These are phyloP conservation scores for Austrolebias charrua DNA, from an alignment of 2,797 vertebrate species.

Conservation along the genomic window DNA sequence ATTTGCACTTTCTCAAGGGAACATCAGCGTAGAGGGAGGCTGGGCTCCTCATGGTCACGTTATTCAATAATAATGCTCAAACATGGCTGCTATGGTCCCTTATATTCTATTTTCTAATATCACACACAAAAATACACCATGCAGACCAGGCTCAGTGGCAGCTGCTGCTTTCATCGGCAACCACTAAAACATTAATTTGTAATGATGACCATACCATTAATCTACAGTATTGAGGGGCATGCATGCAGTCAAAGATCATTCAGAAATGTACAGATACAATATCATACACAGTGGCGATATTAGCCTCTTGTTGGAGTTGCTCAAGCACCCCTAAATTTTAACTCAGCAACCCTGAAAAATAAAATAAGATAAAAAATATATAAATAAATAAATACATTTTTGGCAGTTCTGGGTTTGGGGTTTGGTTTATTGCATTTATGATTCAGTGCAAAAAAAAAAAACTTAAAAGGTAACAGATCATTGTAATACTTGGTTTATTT, in stretches of 20 bases:
- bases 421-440: no score
- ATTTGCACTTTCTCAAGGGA: constrained; percentile 7
- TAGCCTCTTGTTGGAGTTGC: no score
- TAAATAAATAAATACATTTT: no score
- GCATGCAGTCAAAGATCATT: background rate
- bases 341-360: no score
- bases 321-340: no score
- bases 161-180: background rate
- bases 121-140: background rate
- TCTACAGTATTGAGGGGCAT: background rate
- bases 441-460: no score
- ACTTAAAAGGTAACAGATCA: no score
- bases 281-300: no score
- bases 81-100: constrained; percentile 25
- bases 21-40: constrained; percentile 10
- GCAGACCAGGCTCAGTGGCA: background rate
- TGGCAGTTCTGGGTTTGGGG: no score
- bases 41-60: constrained; percentile 25
- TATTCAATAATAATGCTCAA: constrained; percentile 51
- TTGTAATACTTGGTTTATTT: no score
- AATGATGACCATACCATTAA: background rate
- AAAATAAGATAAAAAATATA: no score
- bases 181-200: background rate
- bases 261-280: no score
- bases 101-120: constrained; percentile 7